Percentiles rank a stretch among this genome's conserved stretches.
Conservation (phyloP, 1,140 invertebrate genomes). For the Sycophila sp. region DNA sequence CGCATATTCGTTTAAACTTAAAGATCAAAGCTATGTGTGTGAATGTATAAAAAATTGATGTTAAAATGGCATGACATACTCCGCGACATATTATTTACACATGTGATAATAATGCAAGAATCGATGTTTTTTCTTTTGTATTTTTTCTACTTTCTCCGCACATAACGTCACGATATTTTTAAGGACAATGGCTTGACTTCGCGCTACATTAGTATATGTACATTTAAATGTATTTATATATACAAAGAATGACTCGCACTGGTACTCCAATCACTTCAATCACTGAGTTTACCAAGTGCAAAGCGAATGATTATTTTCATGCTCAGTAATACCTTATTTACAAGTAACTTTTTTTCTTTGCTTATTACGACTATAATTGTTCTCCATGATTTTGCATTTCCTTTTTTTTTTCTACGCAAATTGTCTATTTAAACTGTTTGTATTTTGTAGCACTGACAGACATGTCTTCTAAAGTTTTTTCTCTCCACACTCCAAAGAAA, state of each 20-base stretch:
- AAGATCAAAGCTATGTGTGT: constrained; percentile 34
- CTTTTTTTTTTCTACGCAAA: constrained; percentile 47
- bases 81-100: constrained; percentile 50
- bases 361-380: constrained; percentile 57
- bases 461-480: constrained; percentile 48
- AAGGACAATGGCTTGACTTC: constrained; percentile 64
- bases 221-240: constrained; percentile 66
- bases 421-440: constrained; percentile 42
- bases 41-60: constrained; percentile 58
- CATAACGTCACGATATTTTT: constrained; percentile 41
- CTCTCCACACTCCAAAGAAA: constrained; percentile 49
- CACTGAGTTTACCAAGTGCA: constrained; percentile 53
- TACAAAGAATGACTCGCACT: constrained; percentile 65
- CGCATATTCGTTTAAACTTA: constrained; percentile 19
- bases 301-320: constrained; percentile 50
- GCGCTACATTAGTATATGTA: constrained; percentile 60
- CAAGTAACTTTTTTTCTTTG: constrained; percentile 56
- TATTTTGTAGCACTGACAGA: constrained; percentile 49
- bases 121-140: constrained; percentile 43
- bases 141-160: constrained; percentile 6
- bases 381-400: constrained; percentile 48
- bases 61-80: constrained; percentile 54
- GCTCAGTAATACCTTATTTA: constrained; percentile 59
- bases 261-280: constrained; percentile 57
- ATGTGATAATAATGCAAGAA: constrained; percentile 55